Conservation (phyloP, 2,797 vertebrate genomes). For the Peromyscus eremicus region DNA sequence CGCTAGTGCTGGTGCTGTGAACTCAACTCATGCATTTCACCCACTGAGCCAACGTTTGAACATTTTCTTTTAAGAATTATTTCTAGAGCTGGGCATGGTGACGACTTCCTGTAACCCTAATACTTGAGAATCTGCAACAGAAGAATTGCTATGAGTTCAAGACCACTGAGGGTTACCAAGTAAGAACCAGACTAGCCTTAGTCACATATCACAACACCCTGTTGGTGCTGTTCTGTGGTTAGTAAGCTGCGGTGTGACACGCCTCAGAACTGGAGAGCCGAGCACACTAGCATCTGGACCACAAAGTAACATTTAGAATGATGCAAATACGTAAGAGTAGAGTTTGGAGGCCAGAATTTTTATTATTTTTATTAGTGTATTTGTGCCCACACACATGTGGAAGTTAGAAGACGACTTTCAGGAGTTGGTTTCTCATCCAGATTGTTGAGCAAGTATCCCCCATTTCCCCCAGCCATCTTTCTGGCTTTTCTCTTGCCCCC, state of each 20-base stretch:
- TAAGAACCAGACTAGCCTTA: background rate
- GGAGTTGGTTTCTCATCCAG: background rate
- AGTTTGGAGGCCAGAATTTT: background rate
- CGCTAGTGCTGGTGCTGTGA: background rate
- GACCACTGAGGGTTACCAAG: background rate
- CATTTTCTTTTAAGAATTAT: slow-evolving; percentile 14
- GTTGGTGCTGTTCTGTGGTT: background rate
- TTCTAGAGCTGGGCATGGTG: background rate
- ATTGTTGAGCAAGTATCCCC: background rate
- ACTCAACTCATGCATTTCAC: background rate
- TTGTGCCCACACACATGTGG: background rate
- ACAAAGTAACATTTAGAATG: background rate
- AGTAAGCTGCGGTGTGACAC: background rate
- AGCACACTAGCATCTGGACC: background rate
- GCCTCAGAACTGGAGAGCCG: background rate
- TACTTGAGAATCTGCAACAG: background rate
- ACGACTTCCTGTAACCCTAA: background rate
- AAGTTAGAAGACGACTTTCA: background rate
- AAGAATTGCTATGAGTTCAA: background rate
- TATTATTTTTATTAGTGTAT: background rate
- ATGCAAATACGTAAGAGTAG: background rate
- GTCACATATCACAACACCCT: background rate
- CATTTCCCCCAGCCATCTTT: background rate
- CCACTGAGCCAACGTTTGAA: background rate
- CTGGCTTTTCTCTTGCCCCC: background rate